These are phyloP conservation scores for Drosophila ironensis DNA, from an alignment of 1,140 invertebrate genomes.

Conservation along the genomic window DNA sequence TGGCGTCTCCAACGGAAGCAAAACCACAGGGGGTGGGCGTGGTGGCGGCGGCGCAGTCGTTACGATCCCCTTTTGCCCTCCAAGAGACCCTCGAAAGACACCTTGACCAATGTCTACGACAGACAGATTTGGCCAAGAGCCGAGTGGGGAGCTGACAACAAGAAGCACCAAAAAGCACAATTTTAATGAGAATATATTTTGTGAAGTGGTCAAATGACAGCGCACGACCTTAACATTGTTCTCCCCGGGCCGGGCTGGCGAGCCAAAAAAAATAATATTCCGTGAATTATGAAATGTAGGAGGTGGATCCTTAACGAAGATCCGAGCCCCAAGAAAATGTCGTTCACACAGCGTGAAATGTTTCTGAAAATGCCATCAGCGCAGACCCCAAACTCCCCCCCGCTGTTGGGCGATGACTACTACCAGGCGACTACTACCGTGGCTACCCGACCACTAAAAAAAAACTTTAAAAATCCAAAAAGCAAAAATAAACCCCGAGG, in stretches of 20 bases:
- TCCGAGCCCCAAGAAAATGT: conserved; percentile 62
- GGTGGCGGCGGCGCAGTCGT: conserved; percentile 39
- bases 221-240: conserved; percentile 58
- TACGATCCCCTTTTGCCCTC: not conserved
- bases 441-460: conserved; percentile 22
- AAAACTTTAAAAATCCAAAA: not conserved
- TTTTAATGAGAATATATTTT: conserved; percentile 81
- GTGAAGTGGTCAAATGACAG: conserved; percentile 65
- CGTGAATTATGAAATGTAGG: conserved; percentile 76
- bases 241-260: conserved; percentile 19
- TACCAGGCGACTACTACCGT: conserved; percentile 43
- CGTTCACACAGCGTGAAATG: conserved; percentile 78
- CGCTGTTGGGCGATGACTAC: conserved; percentile 75
- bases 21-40: conserved; percentile 77
- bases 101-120: conserved; percentile 17
- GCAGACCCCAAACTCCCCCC: conserved; percentile 48
- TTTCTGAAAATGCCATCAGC: conserved; percentile 45
- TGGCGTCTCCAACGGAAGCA: conserved; percentile 81
- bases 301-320: conserved; percentile 54
- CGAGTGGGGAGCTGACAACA: conserved; percentile 52
- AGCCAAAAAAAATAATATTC: conserved; percentile 66
- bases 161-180: conserved; percentile 71
- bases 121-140: conserved; percentile 8
- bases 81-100: conserved; percentile 20
- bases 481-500: not conserved